Evolutionary conservation across 1,140 invertebrate species (phyloP), one percentile per base, ranked within the genome.

Genomic region (Drosophila parvula): DNA sequence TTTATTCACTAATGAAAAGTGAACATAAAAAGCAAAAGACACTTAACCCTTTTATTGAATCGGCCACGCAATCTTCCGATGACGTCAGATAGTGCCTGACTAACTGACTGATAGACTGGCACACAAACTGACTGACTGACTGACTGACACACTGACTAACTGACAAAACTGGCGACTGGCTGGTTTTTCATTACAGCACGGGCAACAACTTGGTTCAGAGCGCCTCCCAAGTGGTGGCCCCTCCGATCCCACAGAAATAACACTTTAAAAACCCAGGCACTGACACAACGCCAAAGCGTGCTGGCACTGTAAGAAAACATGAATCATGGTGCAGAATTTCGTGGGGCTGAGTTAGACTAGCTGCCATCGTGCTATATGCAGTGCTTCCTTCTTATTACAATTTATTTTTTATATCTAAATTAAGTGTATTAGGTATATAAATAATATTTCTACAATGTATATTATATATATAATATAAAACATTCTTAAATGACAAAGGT

Each of bases 1-100:
- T 89, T 89, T 78, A 64, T 81, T 89, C 68, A 89, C 84, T 89
- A 89, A 89, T 89, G 84, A 89, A 89, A 89, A 84, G 80, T 83
- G 84, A 84, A 84, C 80, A 89, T 89, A 84, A 84, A 79, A 74
- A 71, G 58, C 59, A 70, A 81, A 81, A 83, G 67, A 74, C 84
- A 89, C 84, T 89, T 89, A 89, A 89, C 84, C 84, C 84, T 84
- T 89, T 89, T 89, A 79, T 79, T 74, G 69, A 79, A 79, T 79
- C 78, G 69, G 36, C 76, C 84, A 89, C 78, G 84, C 78, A 89
- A 89, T 89, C 84, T 89, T 64, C 67, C 63, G 81, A 89, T 89
- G 84, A 89, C 84, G 84, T 89, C 84, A 89, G 84, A 78, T 89
- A 78, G 57, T 56, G 53, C 47, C 58, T 58, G 48, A 67, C 67